Base-by-base conservation (phyloP, 2,888 invertebrate genomes). In the Polietes domitor region DNA sequence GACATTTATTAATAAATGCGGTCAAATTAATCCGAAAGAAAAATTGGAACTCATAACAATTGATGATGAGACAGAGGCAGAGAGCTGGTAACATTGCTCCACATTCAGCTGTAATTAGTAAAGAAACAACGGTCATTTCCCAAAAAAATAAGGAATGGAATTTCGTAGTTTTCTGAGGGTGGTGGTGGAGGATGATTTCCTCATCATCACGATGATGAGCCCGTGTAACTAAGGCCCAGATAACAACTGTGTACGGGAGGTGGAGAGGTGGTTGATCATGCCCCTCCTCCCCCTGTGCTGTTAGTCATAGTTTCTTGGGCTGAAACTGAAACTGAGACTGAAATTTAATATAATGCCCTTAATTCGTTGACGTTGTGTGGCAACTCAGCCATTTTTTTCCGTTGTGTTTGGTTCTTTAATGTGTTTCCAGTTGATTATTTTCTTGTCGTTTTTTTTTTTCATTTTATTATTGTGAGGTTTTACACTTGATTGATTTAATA, bases 401-500 rank as follows among this genome's bases (percentile, higher is more conserved):
- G 2, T 15, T 43, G 10, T 43, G 3, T 10, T 12, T 43, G 43
- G 5, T 43, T 50, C 50, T 53, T 58, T 26, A 58, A 58, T 58
- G 12, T 58, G 10, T 58, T 58, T 58, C 58, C 58, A 58, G 24
- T 24, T 26, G 26, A 58, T 58, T 58, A 58, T 58, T 50, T 70
- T 47, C 26, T 47, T 15, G 15, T n/a, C n/a, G 63, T 17, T 41
- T 65, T 47, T 24, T 17, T n/a, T 58, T 19, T n/a, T 50, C 17
- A 5, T 55, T 50, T 50, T 50, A 5, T 55, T 50, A 50, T 28
- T 26, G 17, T 70, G 47, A 50, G 70, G 47, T 70, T 70, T 70
- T 70, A 70, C 70, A 70, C 70, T 50, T 70, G 70, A 70, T 70
- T 70, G 70, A 70, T 70, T 70, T 70, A 50, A 70, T 70, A 70